Percentiles rank a stretch among this genome's conserved stretches.
Evolutionary conservation across 2,888 invertebrate genomes (phyloP).

Genomic region (Folsomia candida): DNA sequence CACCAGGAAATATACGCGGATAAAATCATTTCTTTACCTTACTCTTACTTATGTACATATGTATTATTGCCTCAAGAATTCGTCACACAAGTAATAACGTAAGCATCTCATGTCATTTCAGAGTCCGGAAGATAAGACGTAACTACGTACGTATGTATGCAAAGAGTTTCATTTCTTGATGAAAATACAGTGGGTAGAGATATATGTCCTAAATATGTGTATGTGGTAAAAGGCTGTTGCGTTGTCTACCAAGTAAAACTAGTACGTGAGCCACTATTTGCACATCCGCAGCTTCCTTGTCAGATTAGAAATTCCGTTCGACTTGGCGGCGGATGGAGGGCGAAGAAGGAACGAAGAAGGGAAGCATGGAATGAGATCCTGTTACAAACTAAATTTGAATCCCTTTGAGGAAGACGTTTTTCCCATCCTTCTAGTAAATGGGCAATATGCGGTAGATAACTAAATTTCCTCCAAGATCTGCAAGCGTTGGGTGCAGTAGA

Average conservation of each 20-base stretch:
- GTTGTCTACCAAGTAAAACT: too few species aligned
- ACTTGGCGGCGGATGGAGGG: too few species aligned
- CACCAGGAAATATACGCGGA: too few species aligned
- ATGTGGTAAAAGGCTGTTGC: too few species aligned
- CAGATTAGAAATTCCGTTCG: background rate
- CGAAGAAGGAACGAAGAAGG: background rate
- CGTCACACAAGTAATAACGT: background rate
- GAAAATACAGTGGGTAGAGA: too few species aligned
- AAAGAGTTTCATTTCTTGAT: too few species aligned
- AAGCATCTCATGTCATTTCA: background rate
- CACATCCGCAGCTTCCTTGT: background rate
- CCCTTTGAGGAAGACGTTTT: constrained; percentile 6
- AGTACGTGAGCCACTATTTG: background rate
- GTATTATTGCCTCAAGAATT: background rate
- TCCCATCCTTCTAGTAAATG: constrained; percentile 10
- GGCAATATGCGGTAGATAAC: constrained; percentile 20
- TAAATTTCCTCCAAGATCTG: constrained; percentile 9
- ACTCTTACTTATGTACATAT: background rate
- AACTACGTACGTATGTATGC: too few species aligned
- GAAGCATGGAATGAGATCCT: background rate
- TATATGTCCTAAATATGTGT: too few species aligned
- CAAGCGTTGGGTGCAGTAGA: background rate
- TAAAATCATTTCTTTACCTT: background rate
- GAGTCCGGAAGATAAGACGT: background rate
- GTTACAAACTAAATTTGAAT: constrained; percentile 8